Percentiles rank a stretch among this genome's conserved stretches.
These are phyloP conservation scores for Plusia festucae DNA, from an alignment of 2,888 invertebrate species.

Conservation along the genomic window DNA sequence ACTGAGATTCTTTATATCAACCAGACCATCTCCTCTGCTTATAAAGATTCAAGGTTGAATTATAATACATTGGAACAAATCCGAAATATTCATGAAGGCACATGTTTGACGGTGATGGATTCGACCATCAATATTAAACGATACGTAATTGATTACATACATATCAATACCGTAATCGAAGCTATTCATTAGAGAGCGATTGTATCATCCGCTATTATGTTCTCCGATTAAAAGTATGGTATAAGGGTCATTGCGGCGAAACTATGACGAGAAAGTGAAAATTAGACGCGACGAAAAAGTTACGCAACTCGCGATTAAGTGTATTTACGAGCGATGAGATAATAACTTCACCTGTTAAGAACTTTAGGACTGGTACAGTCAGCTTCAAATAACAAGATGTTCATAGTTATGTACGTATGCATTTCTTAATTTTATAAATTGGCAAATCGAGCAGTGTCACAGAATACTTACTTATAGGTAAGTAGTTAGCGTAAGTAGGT, in stretches of 20 bases:
- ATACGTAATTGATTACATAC: conserved; percentile 38
- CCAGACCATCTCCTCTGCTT: neutral
- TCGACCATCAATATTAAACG: conserved; percentile 36
- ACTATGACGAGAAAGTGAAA: conserved; percentile 26
- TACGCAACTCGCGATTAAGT: conserved; percentile 10
- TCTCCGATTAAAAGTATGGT: conserved; percentile 26
- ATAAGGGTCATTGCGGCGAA: conserved; percentile 27
- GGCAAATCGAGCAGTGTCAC: too few species aligned
- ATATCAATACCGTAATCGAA: conserved; percentile 30
- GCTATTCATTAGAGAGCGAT: conserved; percentile 40
- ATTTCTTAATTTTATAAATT: too few species aligned
- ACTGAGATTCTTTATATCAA: neutral
- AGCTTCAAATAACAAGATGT: neutral
- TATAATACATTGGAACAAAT: conserved; percentile 8
- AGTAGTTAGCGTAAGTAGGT: too few species aligned
- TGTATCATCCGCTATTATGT: conserved; percentile 49
- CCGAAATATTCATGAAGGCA: conserved; percentile 6
- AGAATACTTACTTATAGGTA: too few species aligned
- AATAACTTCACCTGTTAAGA: conserved; percentile 3
- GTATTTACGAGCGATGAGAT: conserved; percentile 4
- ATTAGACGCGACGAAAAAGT: conserved; percentile 17
- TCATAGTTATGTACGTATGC: too few species aligned
- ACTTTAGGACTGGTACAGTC: neutral
- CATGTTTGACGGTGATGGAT: conserved; percentile 34
- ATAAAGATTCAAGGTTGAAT: conserved; percentile 12